A percentile compares a stretch with the other conserved stretches of the same genome.
phyloP scores from a whole-genome alignment of 1,140 invertebrate genomes.

The Popillia japonica region DNA sequence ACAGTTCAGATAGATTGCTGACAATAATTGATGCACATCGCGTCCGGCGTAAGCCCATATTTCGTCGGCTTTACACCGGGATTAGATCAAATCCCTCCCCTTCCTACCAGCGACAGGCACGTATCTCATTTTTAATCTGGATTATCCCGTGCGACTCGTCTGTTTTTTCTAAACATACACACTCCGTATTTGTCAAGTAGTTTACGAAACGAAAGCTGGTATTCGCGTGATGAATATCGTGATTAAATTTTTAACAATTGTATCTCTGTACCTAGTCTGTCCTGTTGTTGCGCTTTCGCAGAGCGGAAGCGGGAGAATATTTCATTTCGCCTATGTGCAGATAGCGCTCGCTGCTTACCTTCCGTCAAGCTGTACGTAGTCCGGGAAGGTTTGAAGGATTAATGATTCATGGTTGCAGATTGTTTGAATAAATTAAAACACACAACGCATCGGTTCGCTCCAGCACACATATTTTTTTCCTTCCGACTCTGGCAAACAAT shows the following conservation, averaged over 20 bases:
- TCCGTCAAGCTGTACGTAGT: neutral
- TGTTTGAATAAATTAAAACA: neutral
- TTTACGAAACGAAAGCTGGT: conserved; percentile 33
- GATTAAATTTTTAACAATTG: conserved; percentile 37
- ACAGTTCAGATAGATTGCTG: conserved; percentile 49
- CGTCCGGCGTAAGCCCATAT: conserved; percentile 52
- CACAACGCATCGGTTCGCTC: neutral
- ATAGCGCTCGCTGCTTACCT: neutral
- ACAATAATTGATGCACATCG: conserved; percentile 56
- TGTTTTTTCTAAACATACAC: conserved; percentile 49
- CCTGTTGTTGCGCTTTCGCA: neutral
- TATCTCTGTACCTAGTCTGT: neutral
- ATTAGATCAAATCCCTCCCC: conserved; percentile 47
- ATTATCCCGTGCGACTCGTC: conserved; percentile 51
- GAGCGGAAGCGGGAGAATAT: neutral
- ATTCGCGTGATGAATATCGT: conserved; percentile 32
- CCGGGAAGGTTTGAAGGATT: neutral
- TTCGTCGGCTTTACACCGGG: conserved; percentile 54
- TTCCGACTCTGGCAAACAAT: no score
- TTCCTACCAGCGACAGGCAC: conserved; percentile 47
- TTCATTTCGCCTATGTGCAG: neutral
- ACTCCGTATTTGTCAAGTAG: conserved; percentile 49
- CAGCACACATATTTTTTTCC: no score
- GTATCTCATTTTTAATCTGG: conserved; percentile 59
- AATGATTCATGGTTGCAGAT: neutral